phyloP scores from a whole-genome alignment of 2,113 vertebrate species.

The Nibea albiflora region DNA sequence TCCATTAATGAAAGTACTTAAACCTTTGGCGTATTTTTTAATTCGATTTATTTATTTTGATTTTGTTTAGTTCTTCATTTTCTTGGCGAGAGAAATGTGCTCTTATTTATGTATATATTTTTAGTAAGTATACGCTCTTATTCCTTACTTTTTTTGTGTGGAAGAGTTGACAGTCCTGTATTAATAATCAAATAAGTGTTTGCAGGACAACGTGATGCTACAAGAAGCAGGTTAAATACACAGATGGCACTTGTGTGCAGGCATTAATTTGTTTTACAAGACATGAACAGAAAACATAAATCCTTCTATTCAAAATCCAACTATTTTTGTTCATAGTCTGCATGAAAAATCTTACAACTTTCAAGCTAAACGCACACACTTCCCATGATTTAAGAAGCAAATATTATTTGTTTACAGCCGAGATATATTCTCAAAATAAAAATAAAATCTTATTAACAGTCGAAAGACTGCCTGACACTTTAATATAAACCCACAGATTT shows the following conservation, averaged over 20 bases:
- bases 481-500: background rate
- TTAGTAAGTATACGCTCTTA: background rate
- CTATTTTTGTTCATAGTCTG: background rate
- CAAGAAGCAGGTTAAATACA: too few species aligned
- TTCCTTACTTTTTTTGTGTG: background rate
- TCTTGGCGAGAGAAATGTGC: background rate
- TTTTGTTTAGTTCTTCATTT: background rate
- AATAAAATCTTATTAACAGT: background rate
- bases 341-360: background rate
- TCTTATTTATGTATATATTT: background rate
- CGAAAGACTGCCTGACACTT: background rate
- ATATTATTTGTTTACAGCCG: conserved; percentile 12
- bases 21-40: background rate
- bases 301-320: too few species aligned
- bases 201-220: too few species aligned
- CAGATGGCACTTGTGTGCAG: too few species aligned
- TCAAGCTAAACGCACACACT: background rate
- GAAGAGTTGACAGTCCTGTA: too few species aligned
- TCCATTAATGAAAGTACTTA: background rate
- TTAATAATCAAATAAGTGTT: too few species aligned
- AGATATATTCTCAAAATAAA: background rate
- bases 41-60: background rate
- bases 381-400: background rate
- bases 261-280: too few species aligned
- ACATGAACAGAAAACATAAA: too few species aligned